phyloP scores from a whole-genome alignment of 2,113 vertebrate species.

The Cyanoderma ruficeps region DNA sequence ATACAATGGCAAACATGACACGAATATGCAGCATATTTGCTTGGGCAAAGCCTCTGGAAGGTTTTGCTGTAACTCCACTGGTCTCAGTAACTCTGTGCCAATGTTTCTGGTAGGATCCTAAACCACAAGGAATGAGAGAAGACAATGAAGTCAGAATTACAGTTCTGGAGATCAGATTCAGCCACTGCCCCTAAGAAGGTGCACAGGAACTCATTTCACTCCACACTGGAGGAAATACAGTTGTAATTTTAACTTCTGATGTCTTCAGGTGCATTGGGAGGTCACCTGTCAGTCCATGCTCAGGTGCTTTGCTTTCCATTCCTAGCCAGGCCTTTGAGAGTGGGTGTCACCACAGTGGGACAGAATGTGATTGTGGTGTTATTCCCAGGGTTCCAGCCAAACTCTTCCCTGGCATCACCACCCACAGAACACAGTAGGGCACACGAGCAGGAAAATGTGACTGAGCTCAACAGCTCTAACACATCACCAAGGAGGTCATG shows the following conservation, averaged over 20 bases:
- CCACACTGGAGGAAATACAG: neutral
- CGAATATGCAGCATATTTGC: neutral
- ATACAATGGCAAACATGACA: neutral
- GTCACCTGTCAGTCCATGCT: neutral
- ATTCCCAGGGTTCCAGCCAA: neutral
- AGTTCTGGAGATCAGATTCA: neutral
- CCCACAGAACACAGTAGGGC: neutral
- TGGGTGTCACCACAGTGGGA: neutral
- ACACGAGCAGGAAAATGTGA: neutral
- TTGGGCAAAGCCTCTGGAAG: neutral
- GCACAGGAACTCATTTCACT: neutral
- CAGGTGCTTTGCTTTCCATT: neutral
- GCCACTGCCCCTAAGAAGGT: neutral
- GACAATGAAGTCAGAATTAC: neutral
- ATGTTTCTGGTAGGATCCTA: neutral
- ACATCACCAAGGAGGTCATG: neutral
- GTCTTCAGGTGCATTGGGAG: neutral
- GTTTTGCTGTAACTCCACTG: neutral
- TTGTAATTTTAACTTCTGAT: neutral
- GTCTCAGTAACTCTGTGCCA: neutral
- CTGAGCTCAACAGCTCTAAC: neutral
- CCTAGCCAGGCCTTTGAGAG: neutral
- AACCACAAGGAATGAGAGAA: neutral
- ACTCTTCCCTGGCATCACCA: neutral
- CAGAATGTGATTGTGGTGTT: neutral